Percentiles rank a stretch among this genome's conserved stretches.
Conservation (phyloP, 1,140 invertebrate species). For the Nasonia vitripennis region DNA sequence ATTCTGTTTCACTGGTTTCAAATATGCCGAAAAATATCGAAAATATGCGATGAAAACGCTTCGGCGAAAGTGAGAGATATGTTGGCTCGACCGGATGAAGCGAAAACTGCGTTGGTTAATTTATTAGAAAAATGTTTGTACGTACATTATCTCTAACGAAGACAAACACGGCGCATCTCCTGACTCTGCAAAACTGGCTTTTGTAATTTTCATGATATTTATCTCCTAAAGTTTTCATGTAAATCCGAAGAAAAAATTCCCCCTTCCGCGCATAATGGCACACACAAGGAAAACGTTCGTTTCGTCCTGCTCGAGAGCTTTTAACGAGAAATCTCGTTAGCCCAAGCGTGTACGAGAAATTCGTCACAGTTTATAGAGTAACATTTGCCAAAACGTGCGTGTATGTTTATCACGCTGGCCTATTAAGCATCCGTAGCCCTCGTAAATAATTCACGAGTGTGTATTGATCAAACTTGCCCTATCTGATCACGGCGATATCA, state of each 20-base stretch:
- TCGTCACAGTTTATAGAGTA: too few species aligned
- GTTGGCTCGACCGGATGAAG: not conserved
- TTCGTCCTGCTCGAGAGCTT: not conserved
- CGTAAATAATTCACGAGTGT: not conserved
- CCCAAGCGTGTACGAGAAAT: not conserved
- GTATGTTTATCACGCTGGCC: not conserved
- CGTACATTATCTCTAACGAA: not conserved
- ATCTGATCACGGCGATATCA: not conserved
- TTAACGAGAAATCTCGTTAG: not conserved
- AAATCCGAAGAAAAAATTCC: not conserved
- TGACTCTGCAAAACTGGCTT: not conserved
- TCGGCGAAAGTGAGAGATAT: not conserved
- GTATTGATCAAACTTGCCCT: not conserved
- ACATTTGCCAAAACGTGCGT: too few species aligned
- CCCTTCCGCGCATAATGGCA: not conserved
- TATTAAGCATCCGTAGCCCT: not conserved
- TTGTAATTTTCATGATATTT: not conserved
- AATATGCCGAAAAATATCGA: not conserved
- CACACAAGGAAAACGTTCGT: not conserved
- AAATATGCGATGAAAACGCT: not conserved
- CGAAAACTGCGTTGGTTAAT: too few species aligned
- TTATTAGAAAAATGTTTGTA: not conserved
- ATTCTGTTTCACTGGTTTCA: not conserved
- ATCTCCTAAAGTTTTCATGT: not conserved
- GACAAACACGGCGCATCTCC: not conserved